Base-by-base conservation (phyloP, 2,113 vertebrate species). In the Amia ocellicauda region DNA sequence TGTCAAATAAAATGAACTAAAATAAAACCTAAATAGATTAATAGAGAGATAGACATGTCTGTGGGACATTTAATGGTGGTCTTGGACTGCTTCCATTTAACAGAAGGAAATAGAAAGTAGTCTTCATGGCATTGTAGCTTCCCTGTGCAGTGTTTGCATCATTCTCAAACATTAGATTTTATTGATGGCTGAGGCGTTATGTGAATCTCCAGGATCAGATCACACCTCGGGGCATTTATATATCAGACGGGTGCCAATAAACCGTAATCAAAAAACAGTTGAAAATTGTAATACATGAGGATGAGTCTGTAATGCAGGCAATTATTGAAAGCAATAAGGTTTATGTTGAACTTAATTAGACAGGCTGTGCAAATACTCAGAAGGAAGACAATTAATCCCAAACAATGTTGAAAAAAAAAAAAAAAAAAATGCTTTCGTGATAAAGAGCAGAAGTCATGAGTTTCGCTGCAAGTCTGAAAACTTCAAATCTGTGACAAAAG, bases 381-480 rank as follows among this genome's bases (percentile, higher is more conserved):
- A 77, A 53, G 42, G 58, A 61, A 52, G 54, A 27, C 58, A 43
- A 76, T 66, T 70, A 53, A 74, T 76, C 74, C n/a, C n/a, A n/a
- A n/a, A 81, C 23, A 31, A 79, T 75, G 76, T 77, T 72, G 75
- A 68, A 79, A 68, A 19, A 59, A 20, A 55, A n/a, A n/a, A n/a
- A n/a, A n/a, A n/a, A n/a, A n/a, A n/a, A n/a, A n/a, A n/a, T n/a
- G n/a, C n/a, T n/a, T n/a, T n/a, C n/a, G n/a, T n/a, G n/a, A n/a
- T n/a, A n/a, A n/a, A n/a, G n/a, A n/a, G n/a, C n/a, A n/a, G n/a
- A n/a, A n/a, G n/a, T n/a, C n/a, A n/a, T n/a, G n/a, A n/a, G n/a
- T n/a, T n/a, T n/a, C n/a, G n/a, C n/a, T n/a, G n/a, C n/a, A n/a
- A n/a, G n/a, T n/a, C n/a, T n/a, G n/a, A n/a, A n/a, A n/a, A n/a